phyloP scores from a whole-genome alignment of 2,888 invertebrate species.

The Odontocolon sp. region DNA sequence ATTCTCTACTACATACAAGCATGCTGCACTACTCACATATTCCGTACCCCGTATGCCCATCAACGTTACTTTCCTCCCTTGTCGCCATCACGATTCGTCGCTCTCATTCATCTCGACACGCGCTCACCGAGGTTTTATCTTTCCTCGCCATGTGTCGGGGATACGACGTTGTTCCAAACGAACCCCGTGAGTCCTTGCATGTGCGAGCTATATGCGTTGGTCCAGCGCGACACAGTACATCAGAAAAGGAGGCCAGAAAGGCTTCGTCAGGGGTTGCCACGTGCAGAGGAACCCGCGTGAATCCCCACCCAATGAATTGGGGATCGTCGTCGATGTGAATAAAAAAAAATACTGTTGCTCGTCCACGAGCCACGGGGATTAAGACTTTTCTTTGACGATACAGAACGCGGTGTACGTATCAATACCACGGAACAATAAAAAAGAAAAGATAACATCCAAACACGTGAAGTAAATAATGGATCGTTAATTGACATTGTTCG shows the following conservation, averaged over 20 bases:
- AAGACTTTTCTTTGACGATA: neutral
- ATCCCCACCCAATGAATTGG: slow-evolving; percentile 13
- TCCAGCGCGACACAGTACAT: slow-evolving; percentile 23
- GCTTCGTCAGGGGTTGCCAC: slow-evolving; percentile 66
- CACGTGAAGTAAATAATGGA: neutral
- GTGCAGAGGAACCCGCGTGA: slow-evolving; percentile 58
- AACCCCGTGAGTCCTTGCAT: slow-evolving; percentile 22
- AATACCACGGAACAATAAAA: neutral
- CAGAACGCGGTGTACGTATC: neutral
- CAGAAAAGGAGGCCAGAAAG: slow-evolving; percentile 41
- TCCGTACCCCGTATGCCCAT: slow-evolving; percentile 39
- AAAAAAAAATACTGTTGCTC: slow-evolving; percentile 34
- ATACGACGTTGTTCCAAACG: slow-evolving; percentile 10
- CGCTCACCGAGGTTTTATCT: slow-evolving; percentile 73
- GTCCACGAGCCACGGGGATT: neutral
- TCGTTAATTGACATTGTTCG: neutral
- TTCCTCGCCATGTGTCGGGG: slow-evolving; percentile 71
- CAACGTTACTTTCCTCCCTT: slow-evolving; percentile 58
- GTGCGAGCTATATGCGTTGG: slow-evolving; percentile 11
- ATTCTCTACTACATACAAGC: too few relatives aligned
- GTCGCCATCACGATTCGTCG: slow-evolving; percentile 68
- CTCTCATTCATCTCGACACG: slow-evolving; percentile 69
- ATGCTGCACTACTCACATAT: neutral
- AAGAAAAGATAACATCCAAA: neutral
- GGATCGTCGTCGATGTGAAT: neutral